A percentile compares a stretch with the other conserved stretches of the same genome.
Conservation (phyloP, 2,888 invertebrate species). For the Choristoneura rosaceana region DNA sequence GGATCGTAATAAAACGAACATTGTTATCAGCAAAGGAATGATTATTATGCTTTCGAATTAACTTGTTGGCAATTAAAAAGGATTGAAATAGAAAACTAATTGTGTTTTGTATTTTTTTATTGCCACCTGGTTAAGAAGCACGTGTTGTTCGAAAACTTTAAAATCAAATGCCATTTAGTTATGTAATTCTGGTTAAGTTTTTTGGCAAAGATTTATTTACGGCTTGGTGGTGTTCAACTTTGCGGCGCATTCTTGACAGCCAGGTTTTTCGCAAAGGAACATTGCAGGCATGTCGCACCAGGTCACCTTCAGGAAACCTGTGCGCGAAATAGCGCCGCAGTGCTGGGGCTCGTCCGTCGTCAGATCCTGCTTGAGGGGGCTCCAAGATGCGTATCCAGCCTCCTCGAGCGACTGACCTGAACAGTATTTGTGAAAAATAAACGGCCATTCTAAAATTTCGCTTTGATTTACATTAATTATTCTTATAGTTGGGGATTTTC, state of each 20-base stretch:
- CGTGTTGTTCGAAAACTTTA: not conserved
- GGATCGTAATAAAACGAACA: no score
- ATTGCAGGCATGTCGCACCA: conserved; percentile 59
- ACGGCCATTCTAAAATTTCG: not conserved
- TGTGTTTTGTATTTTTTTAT: conserved; percentile 2
- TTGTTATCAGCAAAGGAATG: not conserved
- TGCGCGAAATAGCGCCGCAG: conserved; percentile 62
- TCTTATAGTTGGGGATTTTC: no score
- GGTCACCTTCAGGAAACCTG: conserved; percentile 57
- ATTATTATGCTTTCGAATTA: not conserved
- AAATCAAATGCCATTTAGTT: not conserved
- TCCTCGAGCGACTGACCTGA: conserved; percentile 58
- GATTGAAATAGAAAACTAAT: not conserved
- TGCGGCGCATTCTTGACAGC: not conserved
- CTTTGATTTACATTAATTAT: not conserved
- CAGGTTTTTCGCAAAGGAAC: conserved; percentile 60
- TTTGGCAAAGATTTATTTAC: not conserved
- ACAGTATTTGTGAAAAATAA: not conserved
- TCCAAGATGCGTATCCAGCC: conserved; percentile 63
- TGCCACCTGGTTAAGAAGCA: not conserved
- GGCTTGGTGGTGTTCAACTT: not conserved
- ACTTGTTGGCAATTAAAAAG: not conserved
- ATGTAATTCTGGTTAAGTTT: conserved; percentile 11
- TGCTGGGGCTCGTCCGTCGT: conserved; percentile 49
- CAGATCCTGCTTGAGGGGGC: conserved; percentile 50